Base-by-base conservation (phyloP, 2,113 vertebrate genomes). In the Chelonoidis abingdonii region DNA sequence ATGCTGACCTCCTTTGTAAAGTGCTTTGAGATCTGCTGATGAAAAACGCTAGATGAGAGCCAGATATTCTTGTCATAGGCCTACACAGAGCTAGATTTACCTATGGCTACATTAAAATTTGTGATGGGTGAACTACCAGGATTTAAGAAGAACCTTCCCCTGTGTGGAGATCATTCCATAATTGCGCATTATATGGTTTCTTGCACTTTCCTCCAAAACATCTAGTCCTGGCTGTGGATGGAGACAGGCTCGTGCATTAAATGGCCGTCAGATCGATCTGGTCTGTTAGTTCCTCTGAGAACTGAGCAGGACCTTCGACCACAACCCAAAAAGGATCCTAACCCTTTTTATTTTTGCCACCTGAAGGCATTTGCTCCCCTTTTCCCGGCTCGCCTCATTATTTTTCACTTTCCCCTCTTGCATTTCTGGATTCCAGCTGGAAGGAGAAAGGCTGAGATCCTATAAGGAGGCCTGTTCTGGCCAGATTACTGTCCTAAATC, bases 221-320 rank as follows among this genome's bases (percentile, higher is more conserved):
- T 84, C 72, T 79, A 0, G 38, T 0, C 12, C 47, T 38, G 83
- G 29, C 8, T 13, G 2, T 13, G 5, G 62, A 53, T 83, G 25
- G 80, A 85, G 75, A n/a, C n/a, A 25, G 14, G 69, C 83, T 7
- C 29, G 62, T 0, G 5, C 76, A 41, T 53, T 56, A 16, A 49
- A 56, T 38, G 38, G 11, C n/a, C 24, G 3, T 41, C n/a, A 9
- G 0, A 0, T 3, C 82, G 1, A 8, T 44, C 22, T 27, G 16
- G 17, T 89, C 62, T 88, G 88, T 24, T 41, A 69, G 49, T 21
- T 72, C 62, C 50, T 90, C 35, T 35, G 84, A n/a, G 86, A 90
- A 10, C 89, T 47, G 53, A 65, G 27, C 50, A 49, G 10, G 41
- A 50, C 86, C 93, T 92, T 90, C 82, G 87, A n/a, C 53, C 83